A percentile compares a stretch with the other conserved stretches of the same genome.
These are phyloP conservation scores for Phycodurus eques DNA, from an alignment of 2,113 vertebrate species.

Conservation along the genomic window DNA sequence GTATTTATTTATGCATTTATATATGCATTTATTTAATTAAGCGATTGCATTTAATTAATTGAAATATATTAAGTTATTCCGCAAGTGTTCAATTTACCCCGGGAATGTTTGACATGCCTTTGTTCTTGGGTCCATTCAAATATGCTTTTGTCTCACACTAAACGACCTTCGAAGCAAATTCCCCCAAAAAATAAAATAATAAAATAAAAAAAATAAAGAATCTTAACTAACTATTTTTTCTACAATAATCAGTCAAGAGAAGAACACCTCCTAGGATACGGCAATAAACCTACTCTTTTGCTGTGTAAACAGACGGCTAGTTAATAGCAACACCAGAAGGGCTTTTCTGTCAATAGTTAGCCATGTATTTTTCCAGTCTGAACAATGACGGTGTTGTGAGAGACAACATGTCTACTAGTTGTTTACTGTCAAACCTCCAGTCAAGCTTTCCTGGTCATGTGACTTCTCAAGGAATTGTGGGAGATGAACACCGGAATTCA, in stretches of 20 bases:
- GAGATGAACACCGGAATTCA: constrained; percentile 9
- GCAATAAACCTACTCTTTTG: constrained; percentile 18
- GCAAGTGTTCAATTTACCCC: too few relatives aligned
- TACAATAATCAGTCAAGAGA: constrained; percentile 54
- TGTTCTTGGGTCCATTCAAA: background rate
- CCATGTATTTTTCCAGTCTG: background rate
- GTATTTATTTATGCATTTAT: too few relatives aligned
- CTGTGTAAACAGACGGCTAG: constrained; percentile 6
- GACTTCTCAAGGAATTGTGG: constrained; percentile 16
- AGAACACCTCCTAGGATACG: background rate
- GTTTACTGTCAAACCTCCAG: constrained; percentile 51
- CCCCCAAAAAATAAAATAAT: background rate
- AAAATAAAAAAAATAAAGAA: too few relatives aligned
- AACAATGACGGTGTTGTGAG: constrained; percentile 32
- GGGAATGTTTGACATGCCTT: background rate
- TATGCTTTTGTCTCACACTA: background rate
- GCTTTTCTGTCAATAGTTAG: background rate
- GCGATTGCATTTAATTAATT: too few relatives aligned
- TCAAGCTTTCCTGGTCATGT: constrained; percentile 12
- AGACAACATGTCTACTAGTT: constrained; percentile 48
- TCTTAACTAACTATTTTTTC: background rate
- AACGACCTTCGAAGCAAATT: background rate
- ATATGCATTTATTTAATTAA: too few relatives aligned
- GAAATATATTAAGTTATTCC: too few relatives aligned
- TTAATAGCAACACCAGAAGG: background rate